Evolutionary conservation across 1,140 invertebrate genomes (phyloP).

Genomic region (Brachionus paranguensis): DNA sequence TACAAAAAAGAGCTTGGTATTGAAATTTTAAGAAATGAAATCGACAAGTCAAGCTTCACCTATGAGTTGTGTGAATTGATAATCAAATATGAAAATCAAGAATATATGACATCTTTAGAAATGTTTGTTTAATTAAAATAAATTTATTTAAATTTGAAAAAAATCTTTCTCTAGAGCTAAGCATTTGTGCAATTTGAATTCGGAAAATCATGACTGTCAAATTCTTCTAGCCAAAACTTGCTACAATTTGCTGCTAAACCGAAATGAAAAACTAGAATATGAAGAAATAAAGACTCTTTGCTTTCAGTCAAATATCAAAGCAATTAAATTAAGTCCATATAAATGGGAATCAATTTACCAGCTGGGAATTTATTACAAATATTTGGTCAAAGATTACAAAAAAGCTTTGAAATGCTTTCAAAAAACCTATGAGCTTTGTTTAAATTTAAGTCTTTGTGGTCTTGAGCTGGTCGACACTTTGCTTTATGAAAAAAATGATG

Average conservation of each 20-base stretch:
- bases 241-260: slow-evolving; percentile 1
- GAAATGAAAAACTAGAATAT: slow-evolving; percentile 18
- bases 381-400: slow-evolving; percentile 31
- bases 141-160: background rate
- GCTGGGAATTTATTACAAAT: slow-evolving; percentile 29
- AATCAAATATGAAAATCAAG: slow-evolving; percentile 1
- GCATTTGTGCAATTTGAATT: background rate
- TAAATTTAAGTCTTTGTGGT: slow-evolving; percentile 12
- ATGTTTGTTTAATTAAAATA: background rate
- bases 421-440: slow-evolving; percentile 36
- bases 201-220: slow-evolving; percentile 18
- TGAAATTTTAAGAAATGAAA: background rate
- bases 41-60: background rate
- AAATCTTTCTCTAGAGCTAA: background rate
- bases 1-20: slow-evolving; percentile 20
- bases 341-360: slow-evolving; percentile 36
- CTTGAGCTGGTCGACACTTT: slow-evolving; percentile 22
- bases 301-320: slow-evolving; percentile 22
- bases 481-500: slow-evolving; percentile 36
- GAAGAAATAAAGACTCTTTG: slow-evolving; percentile 27
- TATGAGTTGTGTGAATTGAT: slow-evolving; percentile 24
- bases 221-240: slow-evolving; percentile 1
- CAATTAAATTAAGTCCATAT: slow-evolving; percentile 28
- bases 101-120: background rate
- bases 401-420: slow-evolving; percentile 38